Conservation (phyloP, 2,113 vertebrate species). For the Henicopernis longicauda region DNA sequence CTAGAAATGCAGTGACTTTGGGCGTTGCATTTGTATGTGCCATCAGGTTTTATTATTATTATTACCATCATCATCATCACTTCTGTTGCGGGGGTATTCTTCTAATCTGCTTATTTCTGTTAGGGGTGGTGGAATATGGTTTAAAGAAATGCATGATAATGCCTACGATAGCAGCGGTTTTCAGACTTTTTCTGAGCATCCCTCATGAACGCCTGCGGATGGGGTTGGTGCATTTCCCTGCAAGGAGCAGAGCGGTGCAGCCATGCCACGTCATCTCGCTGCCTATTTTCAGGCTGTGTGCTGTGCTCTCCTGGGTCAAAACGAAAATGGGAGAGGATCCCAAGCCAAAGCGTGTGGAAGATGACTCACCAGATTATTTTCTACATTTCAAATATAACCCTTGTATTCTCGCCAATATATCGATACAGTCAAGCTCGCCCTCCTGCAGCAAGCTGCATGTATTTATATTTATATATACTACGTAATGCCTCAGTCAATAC, state of each 20-base stretch:
- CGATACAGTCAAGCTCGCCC: not conserved
- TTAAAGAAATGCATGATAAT: not conserved
- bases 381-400: slow-evolving; percentile 26
- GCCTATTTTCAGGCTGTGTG: slow-evolving; percentile 5
- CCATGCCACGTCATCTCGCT: not conserved
- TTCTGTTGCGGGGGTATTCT: not conserved
- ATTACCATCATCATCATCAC: too few species aligned
- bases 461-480: slow-evolving; percentile 1
- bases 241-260: not conserved
- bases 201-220: not conserved
- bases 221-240: not conserved
- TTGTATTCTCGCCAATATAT: slow-evolving; percentile 11
- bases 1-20: not conserved
- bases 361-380: slow-evolving; percentile 55
- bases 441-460: not conserved
- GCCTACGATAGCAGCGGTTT: not conserved
- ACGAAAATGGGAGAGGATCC: not conserved
- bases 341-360: slow-evolving; percentile 33
- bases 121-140: not conserved
- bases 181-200: not conserved
- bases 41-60: not conserved
- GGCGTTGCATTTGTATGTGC: not conserved
- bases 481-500: not conserved
- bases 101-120: not conserved
- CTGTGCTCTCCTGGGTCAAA: slow-evolving; percentile 6